Evolutionary conservation across 2,888 invertebrate genomes (phyloP).

Genomic region (Drosophila lutescens): DNA sequence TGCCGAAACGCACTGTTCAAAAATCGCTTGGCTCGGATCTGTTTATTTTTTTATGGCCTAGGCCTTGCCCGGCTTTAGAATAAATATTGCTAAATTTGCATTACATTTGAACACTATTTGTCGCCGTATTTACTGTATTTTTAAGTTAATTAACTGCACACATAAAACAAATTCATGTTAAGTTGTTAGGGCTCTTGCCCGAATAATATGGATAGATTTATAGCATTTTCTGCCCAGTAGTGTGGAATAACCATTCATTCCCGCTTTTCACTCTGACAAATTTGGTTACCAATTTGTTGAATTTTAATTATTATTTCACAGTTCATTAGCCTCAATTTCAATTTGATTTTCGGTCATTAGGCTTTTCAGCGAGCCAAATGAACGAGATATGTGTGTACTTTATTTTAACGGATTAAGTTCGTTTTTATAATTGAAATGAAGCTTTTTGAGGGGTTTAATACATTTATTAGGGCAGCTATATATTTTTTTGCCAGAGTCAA

Average conservation of each 20-base stretch:
- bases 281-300: conserved; percentile 39
- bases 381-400: conserved; percentile 1
- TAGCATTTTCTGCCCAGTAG: neutral
- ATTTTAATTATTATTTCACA: conserved; percentile 51
- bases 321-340: conserved; percentile 64
- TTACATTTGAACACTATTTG: conserved; percentile 55
- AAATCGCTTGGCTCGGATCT: conserved; percentile 15
- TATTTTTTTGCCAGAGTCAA: too few species aligned
- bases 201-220: neutral
- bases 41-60: conserved; percentile 32
- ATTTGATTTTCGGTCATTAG: conserved; percentile 42
- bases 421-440: neutral
- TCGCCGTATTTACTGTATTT: conserved; percentile 3
- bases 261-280: conserved; percentile 20
- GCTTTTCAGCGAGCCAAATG: conserved; percentile 11
- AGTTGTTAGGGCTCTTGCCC: neutral
- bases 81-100: conserved; percentile 69
- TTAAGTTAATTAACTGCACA: conserved; percentile 17
- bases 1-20: conserved; percentile 9
- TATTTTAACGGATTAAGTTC: conserved; percentile 17
- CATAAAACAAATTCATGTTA: neutral
- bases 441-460: too few species aligned
- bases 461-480: too few species aligned
- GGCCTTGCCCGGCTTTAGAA: conserved; percentile 54
- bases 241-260: conserved; percentile 7